phyloP scores from a whole-genome alignment of 2,888 invertebrate genomes.

The Rhagophthalmus giganteus region DNA sequence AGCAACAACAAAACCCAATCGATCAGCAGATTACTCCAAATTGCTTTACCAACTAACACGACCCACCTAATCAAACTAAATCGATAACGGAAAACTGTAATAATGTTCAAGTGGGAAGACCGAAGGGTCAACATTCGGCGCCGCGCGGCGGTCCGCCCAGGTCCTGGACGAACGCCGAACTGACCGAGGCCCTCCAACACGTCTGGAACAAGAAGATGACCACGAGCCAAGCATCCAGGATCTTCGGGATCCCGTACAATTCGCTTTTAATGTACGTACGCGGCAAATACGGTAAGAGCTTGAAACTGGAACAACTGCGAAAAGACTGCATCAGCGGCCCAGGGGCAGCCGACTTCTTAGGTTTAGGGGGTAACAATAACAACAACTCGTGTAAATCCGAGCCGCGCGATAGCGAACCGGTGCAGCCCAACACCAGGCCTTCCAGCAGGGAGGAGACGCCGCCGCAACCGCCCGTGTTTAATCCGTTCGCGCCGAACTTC shows the following conservation, averaged over 20 bases:
- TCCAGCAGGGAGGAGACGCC: constrained; percentile 63
- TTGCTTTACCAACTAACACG: too few relatives aligned
- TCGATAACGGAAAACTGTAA: constrained; percentile 1
- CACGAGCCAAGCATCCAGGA: constrained; percentile 86
- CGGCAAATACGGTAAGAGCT: constrained; percentile 90
- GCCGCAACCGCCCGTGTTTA: constrained; percentile 67
- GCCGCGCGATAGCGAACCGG: constrained; percentile 42
- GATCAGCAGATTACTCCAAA: too few relatives aligned
- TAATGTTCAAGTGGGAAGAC: constrained; percentile 68
- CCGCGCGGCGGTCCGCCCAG: constrained; percentile 88
- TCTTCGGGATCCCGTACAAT: constrained; percentile 93
- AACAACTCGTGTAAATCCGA: constrained; percentile 60
- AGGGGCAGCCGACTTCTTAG: constrained; percentile 35
- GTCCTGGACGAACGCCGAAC: constrained; percentile 90
- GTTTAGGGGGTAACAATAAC: constrained; percentile 56
- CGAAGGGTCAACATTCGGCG: constrained; percentile 89
- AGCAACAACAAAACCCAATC: too few relatives aligned
- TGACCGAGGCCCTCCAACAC: constrained; percentile 87
- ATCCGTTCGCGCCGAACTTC: constrained; percentile 78
- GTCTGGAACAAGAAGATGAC: constrained; percentile 97
- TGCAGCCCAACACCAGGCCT: constrained; percentile 58
- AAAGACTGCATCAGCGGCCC: constrained; percentile 87
- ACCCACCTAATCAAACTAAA: background rate
- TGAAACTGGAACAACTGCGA: constrained; percentile 83
- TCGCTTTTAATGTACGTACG: constrained; percentile 89